A percentile compares a stretch with the other conserved stretches of the same genome.
Evolutionary conservation across 2,888 invertebrate species (phyloP).

Genomic region (Caenorhabditis angaria): DNA sequence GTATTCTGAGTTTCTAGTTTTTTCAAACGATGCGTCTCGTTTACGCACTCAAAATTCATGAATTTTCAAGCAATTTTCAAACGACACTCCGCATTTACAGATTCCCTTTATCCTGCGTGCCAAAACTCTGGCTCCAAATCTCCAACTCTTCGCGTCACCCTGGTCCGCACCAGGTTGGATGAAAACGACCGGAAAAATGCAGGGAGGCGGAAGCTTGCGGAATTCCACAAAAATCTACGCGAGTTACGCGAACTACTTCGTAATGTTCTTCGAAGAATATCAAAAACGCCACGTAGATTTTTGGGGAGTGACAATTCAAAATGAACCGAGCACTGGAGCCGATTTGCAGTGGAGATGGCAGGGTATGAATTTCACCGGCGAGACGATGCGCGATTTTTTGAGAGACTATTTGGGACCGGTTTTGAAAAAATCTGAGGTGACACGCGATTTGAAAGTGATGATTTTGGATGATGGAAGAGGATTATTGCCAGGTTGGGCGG

Average conservation of each 20-base stretch:
- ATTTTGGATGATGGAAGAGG: conserved; percentile 79
- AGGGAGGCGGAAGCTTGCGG: conserved; percentile 49
- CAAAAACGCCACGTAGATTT: conserved; percentile 76
- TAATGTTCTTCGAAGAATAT: conserved; percentile 83
- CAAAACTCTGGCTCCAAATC: conserved; percentile 16
- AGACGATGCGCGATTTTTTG: conserved; percentile 78
- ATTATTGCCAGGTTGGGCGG: not conserved
- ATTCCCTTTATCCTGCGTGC: conserved; percentile 59
- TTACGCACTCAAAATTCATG: too few species aligned
- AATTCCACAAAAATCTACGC: conserved; percentile 30
- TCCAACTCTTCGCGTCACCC: conserved; percentile 75
- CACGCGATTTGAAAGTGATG: conserved; percentile 79
- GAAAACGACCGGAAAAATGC: conserved; percentile 75
- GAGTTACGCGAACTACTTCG: conserved; percentile 80
- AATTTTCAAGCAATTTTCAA: not conserved
- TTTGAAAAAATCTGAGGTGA: conserved; percentile 76
- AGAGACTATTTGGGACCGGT: conserved; percentile 82
- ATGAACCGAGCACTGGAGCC: conserved; percentile 79
- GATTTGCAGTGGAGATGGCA: conserved; percentile 77
- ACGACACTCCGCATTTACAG: conserved; percentile 47
- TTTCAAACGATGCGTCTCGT: too few species aligned
- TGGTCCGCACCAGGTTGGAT: conserved; percentile 78
- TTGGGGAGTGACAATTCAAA: conserved; percentile 84
- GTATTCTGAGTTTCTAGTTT: too few species aligned
- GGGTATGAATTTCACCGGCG: conserved; percentile 78